A percentile compares a stretch with the other conserved stretches of the same genome.
Evolutionary conservation across 1,140 invertebrate genomes (phyloP).

Genomic region (Neomicropteryx cornuta): DNA sequence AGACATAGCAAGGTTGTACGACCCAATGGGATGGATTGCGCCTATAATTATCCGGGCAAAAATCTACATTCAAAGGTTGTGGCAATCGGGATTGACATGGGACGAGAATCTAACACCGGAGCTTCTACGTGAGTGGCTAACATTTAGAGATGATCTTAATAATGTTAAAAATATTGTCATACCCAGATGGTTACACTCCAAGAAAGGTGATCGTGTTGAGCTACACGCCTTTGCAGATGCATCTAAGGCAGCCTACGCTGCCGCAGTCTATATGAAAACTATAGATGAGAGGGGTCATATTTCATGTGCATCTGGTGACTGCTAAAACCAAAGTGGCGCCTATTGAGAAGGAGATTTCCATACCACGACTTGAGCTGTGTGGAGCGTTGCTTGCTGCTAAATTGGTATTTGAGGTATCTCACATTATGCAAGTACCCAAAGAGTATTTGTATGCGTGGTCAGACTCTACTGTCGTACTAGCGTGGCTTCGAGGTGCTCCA

Average conservation of each 20-base stretch:
- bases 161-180: slow-evolving; percentile 11
- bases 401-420: slow-evolving; percentile 7
- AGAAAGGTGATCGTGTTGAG: slow-evolving; percentile 8
- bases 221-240: slow-evolving; percentile 22
- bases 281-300: slow-evolving; percentile 8
- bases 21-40: slow-evolving; percentile 21
- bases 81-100: slow-evolving; percentile 17
- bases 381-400: slow-evolving; percentile 16
- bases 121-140: slow-evolving; percentile 12
- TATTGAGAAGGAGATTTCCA: slow-evolving; percentile 17
- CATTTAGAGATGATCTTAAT: slow-evolving; percentile 11
- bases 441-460: slow-evolving; percentile 18
- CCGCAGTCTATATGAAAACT: slow-evolving; percentile 16
- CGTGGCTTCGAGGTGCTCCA: slow-evolving; percentile 21
- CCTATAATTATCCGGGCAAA: slow-evolving; percentile 18
- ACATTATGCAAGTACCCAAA: slow-evolving; percentile 13
- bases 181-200: slow-evolving; percentile 7
- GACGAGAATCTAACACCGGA: slow-evolving; percentile 17
- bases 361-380: slow-evolving; percentile 22
- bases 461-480: slow-evolving; percentile 23
- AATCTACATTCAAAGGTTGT: slow-evolving; percentile 20
- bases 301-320: slow-evolving; percentile 15
- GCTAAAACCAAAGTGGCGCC: slow-evolving; percentile 27
- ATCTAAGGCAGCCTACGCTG: slow-evolving; percentile 16
- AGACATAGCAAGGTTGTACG: slow-evolving; percentile 22